Percentiles rank a stretch among this genome's conserved stretches.
Conservation (phyloP, 1,140 invertebrate species). For the Bombus superbus region DNA sequence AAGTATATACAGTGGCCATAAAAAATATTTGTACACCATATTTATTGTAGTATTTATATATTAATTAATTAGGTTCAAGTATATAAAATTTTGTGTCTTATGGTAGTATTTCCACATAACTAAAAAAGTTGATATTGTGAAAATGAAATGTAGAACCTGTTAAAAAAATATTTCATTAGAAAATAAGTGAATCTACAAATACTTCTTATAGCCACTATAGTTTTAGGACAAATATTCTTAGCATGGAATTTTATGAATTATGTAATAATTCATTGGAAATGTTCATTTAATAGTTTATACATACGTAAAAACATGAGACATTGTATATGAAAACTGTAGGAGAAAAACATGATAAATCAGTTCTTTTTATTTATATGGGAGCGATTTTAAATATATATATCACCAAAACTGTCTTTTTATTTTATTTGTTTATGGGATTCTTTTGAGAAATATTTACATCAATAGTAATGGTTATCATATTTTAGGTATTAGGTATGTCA, state of each 20-base stretch:
- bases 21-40: not conserved
- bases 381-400: not conserved
- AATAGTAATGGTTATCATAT: not conserved
- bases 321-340: not conserved
- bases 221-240: not conserved
- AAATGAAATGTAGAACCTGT: no score
- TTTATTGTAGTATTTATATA: not conserved
- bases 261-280: not conserved
- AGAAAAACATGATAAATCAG: not conserved
- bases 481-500: no score
- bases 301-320: not conserved
- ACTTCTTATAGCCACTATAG: no score
- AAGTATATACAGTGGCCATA: not conserved
- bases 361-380: not conserved
- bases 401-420: not conserved
- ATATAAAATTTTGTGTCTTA: no score
- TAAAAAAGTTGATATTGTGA: no score
- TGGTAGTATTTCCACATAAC: no score
- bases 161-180: no score
- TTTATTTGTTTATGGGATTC: not conserved
- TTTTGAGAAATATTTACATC: not conserved
- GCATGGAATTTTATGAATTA: not conserved
- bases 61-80: no score
- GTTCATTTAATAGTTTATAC: not conserved
- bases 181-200: no score